Evolutionary conservation across 2,888 invertebrate species (phyloP).

Genomic region (Agrochola macilenta): DNA sequence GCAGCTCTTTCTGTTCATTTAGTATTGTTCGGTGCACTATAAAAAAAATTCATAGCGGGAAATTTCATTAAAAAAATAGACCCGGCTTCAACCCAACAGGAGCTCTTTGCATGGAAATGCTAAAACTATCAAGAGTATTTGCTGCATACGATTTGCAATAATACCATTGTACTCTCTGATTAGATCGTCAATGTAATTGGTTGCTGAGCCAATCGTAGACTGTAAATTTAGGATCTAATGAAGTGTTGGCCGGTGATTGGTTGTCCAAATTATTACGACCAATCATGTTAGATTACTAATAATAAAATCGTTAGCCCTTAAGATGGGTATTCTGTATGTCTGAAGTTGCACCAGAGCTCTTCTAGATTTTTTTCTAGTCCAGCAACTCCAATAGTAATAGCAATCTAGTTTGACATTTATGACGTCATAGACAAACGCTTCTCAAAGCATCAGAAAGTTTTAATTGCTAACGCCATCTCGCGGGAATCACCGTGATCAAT

Average conservation of each 20-base stretch:
- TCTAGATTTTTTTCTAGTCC: neutral
- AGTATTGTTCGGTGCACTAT: conserved; percentile 53
- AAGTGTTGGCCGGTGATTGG: neutral
- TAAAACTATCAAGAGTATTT: conserved; percentile 36
- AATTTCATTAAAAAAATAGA: conserved; percentile 55
- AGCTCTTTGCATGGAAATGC: conserved; percentile 39
- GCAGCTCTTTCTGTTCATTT: conserved; percentile 40
- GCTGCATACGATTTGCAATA: conserved; percentile 4
- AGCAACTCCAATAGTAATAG: neutral
- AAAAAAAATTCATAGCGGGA: conserved; percentile 41
- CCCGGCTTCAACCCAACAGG: conserved; percentile 42
- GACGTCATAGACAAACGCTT: conserved; percentile 37
- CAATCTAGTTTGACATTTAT: conserved; percentile 21
- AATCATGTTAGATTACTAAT: neutral
- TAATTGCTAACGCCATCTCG: conserved; percentile 51
- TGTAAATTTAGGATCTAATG: neutral
- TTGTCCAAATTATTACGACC: neutral
- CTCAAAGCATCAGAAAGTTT: conserved; percentile 49
- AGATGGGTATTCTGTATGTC: too few species aligned
- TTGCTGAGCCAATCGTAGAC: neutral
- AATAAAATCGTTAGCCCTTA: neutral
- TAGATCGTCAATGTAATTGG: conserved; percentile 11
- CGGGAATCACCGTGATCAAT: conserved; percentile 46
- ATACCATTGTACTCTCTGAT: neutral
- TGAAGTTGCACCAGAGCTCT: neutral